phyloP scores from a whole-genome alignment of 2,888 invertebrate genomes.

The Andrena dorsata region DNA sequence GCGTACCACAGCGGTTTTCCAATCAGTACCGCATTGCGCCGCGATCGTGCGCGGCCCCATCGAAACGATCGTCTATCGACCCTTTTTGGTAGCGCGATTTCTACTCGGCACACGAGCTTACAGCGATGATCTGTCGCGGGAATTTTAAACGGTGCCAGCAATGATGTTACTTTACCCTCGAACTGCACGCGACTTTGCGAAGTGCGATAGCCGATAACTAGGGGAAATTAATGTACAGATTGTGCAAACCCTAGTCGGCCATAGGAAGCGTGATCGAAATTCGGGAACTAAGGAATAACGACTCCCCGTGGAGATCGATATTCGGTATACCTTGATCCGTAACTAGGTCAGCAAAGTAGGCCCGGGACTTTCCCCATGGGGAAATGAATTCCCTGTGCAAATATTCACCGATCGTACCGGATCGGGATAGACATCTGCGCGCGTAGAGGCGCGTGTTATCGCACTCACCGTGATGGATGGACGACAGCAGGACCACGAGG shows the following conservation, averaged over 20 bases:
- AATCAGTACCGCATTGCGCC: conserved; percentile 56
- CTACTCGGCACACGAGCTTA: not conserved
- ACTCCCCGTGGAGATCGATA: conserved; percentile 45
- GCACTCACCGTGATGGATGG: conserved; percentile 77
- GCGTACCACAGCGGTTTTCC: conserved; percentile 11
- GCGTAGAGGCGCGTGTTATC: conserved; percentile 10
- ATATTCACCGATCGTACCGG: not conserved
- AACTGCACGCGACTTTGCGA: not conserved
- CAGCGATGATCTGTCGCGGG: too few species aligned
- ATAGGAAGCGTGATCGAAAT: not conserved
- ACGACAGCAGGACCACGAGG: conserved; percentile 73
- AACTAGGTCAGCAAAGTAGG: conserved; percentile 18
- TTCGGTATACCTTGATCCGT: conserved; percentile 1
- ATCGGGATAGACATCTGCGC: not conserved
- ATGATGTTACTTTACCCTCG: not conserved
- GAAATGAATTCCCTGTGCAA: not conserved
- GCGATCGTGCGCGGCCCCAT: conserved; percentile 48
- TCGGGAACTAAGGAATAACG: not conserved
- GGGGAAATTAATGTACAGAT: too few species aligned
- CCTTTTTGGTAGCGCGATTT: not conserved
- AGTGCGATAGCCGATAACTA: not conserved
- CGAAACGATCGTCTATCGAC: not conserved
- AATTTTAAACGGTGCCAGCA: too few species aligned
- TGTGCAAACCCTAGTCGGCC: not conserved
- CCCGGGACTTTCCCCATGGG: not conserved